These are phyloP conservation scores for Gastrophryne carolinensis DNA, from an alignment of 2,797 vertebrate genomes.

Conservation along the genomic window DNA sequence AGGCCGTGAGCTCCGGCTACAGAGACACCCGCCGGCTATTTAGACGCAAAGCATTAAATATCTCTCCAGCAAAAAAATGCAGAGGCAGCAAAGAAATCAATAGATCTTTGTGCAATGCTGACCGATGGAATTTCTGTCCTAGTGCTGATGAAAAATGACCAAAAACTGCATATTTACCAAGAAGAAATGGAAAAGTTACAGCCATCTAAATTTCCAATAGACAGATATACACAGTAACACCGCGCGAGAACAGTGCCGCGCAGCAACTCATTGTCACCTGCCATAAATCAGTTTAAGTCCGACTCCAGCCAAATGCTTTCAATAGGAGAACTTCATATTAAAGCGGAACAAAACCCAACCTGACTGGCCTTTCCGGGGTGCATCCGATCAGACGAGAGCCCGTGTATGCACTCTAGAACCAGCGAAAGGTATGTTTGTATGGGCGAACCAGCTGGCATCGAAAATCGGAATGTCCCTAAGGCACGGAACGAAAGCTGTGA, in stretches of 20 bases:
- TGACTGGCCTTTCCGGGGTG: too few species aligned
- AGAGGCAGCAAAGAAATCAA: background rate
- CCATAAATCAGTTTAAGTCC: too few species aligned
- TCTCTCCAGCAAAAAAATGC: background rate
- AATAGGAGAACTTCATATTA: too few species aligned
- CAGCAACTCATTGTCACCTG: background rate
- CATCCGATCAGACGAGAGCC: too few species aligned
- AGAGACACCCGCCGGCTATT: background rate
- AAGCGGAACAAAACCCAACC: too few species aligned
- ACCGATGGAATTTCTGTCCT: background rate
- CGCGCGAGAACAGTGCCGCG: background rate
- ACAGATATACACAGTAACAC: background rate
- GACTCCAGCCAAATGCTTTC: too few species aligned
- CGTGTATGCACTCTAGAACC: too few species aligned
- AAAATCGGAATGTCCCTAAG: too few species aligned
- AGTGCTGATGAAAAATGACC: background rate
- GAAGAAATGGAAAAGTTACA: background rate
- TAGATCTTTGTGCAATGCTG: conserved; percentile 12
- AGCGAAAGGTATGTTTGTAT: too few species aligned
- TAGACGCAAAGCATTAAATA: background rate
- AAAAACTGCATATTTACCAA: background rate
- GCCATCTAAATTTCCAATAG: background rate
- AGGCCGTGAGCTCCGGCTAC: background rate
- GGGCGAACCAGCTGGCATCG: too few species aligned
- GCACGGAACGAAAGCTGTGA: too few species aligned